Base-by-base conservation (phyloP, 2,113 vertebrate species). In the Capra hircus region DNA sequence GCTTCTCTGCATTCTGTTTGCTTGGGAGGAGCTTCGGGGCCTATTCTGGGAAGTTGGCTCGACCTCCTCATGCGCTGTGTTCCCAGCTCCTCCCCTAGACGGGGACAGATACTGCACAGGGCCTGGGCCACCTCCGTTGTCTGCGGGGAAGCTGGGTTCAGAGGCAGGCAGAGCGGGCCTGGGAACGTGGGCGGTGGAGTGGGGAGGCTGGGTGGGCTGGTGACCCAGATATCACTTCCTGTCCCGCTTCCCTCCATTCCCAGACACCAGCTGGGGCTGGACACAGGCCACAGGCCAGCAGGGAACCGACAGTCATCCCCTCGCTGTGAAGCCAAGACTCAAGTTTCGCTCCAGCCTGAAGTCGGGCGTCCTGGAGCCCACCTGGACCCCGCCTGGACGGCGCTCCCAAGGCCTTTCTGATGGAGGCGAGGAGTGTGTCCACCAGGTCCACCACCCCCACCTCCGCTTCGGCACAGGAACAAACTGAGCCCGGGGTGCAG, bases 151-250 rank as follows among this genome's bases (percentile, higher is more conserved):
- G 45, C 53, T 77, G 0, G 1, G 78, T 83, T 90, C 71, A 28
- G 53, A 67, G 21, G 21, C 36, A 94, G 40, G n/a, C 64, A 77
- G 64, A 60, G 55, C 0, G 1, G 74, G 87, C 33, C 71, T 67
- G 78, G 78, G 90, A 74, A 52, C 0, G 2, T 28, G 55, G 59
- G 74, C 30, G 21, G 17, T 5, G 25, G 19, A 33, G 50, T 0
- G 6, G 36, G 33, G 60, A 19, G 71, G 55, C 53, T 74, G 1
- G 21, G n/a, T 15, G 55, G 50, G 33, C 64, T 3, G 3, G 9
- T 96, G 92, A 97, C 93, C 97, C 77, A 92, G 64, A 97, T 93
- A 55, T 59, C 11, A 88, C 59, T 83, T 96, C 96, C 93, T 89
- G 93, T 77, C 84, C 94, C 0, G 13, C 64, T 96, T 94, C 36